A percentile compares a stretch with the other conserved stretches of the same genome.
phyloP scores from a whole-genome alignment of 2,113 vertebrate genomes.

The Heterochromis multidens region DNA sequence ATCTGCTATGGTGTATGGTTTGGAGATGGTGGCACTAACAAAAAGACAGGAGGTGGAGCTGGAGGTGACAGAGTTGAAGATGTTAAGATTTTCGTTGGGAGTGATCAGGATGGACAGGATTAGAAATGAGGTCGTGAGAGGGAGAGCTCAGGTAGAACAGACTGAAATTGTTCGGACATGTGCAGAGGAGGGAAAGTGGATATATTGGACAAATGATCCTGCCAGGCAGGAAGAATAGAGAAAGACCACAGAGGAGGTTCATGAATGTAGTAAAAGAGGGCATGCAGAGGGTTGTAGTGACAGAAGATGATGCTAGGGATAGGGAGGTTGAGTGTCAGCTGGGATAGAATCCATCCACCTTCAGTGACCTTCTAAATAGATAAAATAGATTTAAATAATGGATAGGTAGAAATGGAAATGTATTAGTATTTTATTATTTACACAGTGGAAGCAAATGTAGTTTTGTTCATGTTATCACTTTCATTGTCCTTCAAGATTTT shows the following conservation, averaged over 20 bases:
- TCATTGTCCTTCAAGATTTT: no score
- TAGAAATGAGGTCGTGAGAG: neutral
- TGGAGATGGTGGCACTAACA: neutral
- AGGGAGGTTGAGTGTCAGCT: neutral
- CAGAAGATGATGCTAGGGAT: neutral
- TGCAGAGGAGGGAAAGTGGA: no score
- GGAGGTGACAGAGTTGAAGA: neutral
- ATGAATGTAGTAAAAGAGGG: neutral
- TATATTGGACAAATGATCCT: neutral
- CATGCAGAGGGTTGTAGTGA: neutral
- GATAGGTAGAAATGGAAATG: neutral
- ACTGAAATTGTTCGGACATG: no score
- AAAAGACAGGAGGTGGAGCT: neutral
- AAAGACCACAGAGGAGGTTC: neutral
- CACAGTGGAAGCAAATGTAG: no score
- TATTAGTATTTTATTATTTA: neutral
- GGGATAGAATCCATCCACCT: neutral
- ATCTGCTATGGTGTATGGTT: neutral
- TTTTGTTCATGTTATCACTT: no score
- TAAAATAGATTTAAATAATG: neutral
- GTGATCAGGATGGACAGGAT: neutral
- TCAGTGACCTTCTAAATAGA: neutral
- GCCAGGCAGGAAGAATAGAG: neutral
- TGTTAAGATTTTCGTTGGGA: neutral
- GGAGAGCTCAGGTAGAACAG: neutral